Base-by-base conservation (phyloP, 2,888 invertebrate genomes). In the Tenthredo scrophulariae region DNA sequence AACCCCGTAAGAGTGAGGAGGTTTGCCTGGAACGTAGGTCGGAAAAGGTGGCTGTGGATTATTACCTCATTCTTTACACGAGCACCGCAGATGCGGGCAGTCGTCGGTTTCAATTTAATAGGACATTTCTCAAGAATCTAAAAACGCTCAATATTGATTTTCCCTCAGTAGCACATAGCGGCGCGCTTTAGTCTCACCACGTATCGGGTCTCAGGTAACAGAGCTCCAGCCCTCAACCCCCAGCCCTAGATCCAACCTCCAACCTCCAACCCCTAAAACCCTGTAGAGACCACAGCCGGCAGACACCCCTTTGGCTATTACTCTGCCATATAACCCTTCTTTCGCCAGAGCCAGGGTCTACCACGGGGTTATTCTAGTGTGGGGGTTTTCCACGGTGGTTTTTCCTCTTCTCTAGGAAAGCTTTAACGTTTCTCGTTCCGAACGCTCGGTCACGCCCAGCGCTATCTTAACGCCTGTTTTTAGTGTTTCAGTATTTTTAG, bases 381-480 rank as follows among this genome's bases (percentile, higher is more conserved):
- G 40, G 80, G 80, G 62, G 33, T 37, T 62, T 65, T 80, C 80
- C 22, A 80, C 46, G 67, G 22, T 18, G 83, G 80, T 37, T 77
- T 46, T 80, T 79, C 40, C 80, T 80, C 58, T 58, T 62, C 80
- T 62, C 37, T 40, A 40, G 40, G 40, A 50, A 54, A n/a, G 58
- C 37, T 80, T 50, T 80, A 58, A 40, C 29, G 70, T 58, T 37
- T 84, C 70, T 84, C 62, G 62, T 26, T 62, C 22, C 40, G 80
- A 65, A 37, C 54, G 65, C 37, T 67, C 46, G 83, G 83, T 83
- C 87, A 90, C 91, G 89, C 90, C 89, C 91, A 87, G 80, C 90
- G 87, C 89, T 89, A 89, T 91, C 89, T 89, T 87, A 88, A 90
- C 89, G 87, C 86, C 87, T 88, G 88, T 88, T 90, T 88, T 89